phyloP scores from a whole-genome alignment of 2,113 vertebrate species.

The Salminus brasiliensis region DNA sequence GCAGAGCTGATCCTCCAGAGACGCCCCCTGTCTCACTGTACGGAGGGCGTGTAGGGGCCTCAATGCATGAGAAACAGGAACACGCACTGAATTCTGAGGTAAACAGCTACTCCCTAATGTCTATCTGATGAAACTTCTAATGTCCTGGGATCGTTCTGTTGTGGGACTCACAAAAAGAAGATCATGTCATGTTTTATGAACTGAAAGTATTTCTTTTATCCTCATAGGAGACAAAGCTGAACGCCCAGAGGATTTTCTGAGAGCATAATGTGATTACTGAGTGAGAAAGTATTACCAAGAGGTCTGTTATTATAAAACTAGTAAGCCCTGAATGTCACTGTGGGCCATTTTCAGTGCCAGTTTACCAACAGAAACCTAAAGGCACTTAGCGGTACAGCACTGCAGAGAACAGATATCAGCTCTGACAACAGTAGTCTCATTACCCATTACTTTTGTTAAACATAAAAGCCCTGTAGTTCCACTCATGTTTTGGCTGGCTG shows the following conservation, averaged over 20 bases:
- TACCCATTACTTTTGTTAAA: no score
- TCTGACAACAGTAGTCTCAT: background rate
- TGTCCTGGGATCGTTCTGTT: conserved; percentile 4
- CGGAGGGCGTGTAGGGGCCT: conserved; percentile 46
- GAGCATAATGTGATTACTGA: background rate
- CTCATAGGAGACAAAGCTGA: background rate
- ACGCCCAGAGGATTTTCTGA: background rate
- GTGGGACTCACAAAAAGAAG: background rate
- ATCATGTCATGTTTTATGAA: background rate
- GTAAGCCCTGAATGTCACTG: background rate
- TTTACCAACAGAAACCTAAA: background rate
- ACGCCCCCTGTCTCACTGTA: conserved; percentile 45
- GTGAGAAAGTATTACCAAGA: background rate
- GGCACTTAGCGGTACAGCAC: background rate
- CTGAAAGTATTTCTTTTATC: background rate
- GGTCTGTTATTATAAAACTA: background rate
- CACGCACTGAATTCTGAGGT: conserved; percentile 19
- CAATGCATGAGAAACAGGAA: conserved; percentile 8
- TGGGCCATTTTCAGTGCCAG: background rate
- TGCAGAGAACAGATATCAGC: background rate
- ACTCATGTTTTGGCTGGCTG: no score
- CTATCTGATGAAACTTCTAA: conserved; percentile 1
- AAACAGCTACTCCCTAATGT: conserved; percentile 56
- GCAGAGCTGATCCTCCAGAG: conserved; percentile 64
- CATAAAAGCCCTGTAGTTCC: no score